Base-by-base conservation (phyloP, 2,888 invertebrate species). In the Tinea pellionella region DNA sequence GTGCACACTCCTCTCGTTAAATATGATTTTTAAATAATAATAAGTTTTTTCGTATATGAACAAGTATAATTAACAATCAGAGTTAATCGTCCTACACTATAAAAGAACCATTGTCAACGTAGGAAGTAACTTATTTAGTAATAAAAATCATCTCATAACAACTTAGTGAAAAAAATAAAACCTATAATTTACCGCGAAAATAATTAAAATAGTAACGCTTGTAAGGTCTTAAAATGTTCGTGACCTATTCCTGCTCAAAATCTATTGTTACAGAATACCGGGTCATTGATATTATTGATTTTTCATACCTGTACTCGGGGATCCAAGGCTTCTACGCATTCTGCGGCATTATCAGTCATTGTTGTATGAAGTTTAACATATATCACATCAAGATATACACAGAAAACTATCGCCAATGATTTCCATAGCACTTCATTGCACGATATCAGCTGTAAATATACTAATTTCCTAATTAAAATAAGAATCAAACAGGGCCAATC, bases 231-330 rank as follows among this genome's bases (percentile, higher is more conserved):
- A 9, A 16, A 47, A 47, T 9, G 47, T 47, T n/a, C 47, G 47
- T 47, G 47, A 47, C 47, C 47, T 47, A 47, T 47, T 9, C 2
- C 47, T 47, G 47, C 47, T n/a, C 15, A 47, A n/a, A 47, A 19
- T 53, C 24, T 53, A 53, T 53, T 53, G 53, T 19, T n/a, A 16
- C 13, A 53, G n/a, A 53, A 53, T 24, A 53, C 53, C 53, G 24
- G 53, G 53, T 24, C 53, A 53, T 53, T 53, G 53, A 53, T 42
- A 60, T 2, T 57, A 57, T 57, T 32, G 57, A 57, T 57, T 57
- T 32, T 72, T 67, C 76, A 79, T 85, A 92, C 92, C 90, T 94
- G 94, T 71, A 94, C 93, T 78, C 94, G 88, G 61, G 94, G 94
- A 89, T 94, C 94, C 73, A 94, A 91, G 65, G 92, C 90, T 88